phyloP scores from a whole-genome alignment of 1,140 invertebrate species.

The Pissodes strobi region DNA sequence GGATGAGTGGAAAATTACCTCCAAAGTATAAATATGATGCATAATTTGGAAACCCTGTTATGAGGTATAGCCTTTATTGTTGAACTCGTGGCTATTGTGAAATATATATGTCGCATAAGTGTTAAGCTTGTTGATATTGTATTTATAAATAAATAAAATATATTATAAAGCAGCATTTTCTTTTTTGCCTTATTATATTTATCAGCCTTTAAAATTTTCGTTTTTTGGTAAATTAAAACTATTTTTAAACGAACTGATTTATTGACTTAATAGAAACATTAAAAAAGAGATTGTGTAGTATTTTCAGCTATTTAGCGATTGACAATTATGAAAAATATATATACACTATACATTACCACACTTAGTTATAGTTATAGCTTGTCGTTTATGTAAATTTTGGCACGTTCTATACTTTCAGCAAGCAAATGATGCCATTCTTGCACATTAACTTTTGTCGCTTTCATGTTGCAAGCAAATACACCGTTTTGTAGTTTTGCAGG shows the following conservation, averaged over 20 bases:
- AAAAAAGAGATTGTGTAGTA: not conserved
- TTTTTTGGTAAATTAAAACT: no score
- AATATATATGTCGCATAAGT: conserved; percentile 38
- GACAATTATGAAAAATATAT: no score
- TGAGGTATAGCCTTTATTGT: conserved; percentile 17
- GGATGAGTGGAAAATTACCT: conserved; percentile 7
- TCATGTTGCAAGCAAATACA: conserved; percentile 62
- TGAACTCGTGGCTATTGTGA: conserved; percentile 25
- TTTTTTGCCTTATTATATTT: no score
- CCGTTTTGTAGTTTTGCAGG: conserved; percentile 62
- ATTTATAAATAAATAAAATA: conserved; percentile 38
- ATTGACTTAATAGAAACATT: not conserved
- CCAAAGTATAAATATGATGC: not conserved
- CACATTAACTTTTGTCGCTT: conserved; percentile 58
- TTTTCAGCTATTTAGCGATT: no score
- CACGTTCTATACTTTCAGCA: conserved; percentile 58
- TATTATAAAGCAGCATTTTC: not conserved
- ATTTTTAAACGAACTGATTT: not conserved
- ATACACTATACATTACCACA: not conserved
- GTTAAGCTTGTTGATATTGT: conserved; percentile 42
- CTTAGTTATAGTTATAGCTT: conserved; percentile 52
- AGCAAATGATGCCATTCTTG: conserved; percentile 59
- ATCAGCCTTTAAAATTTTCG: no score
- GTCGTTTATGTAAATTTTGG: conserved; percentile 58
- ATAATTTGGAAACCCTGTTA: conserved; percentile 5